Evolutionary conservation across 2,888 invertebrate genomes (phyloP), one percentile per base, ranked within the genome.

Genomic region (Plagodis dolabraria): DNA sequence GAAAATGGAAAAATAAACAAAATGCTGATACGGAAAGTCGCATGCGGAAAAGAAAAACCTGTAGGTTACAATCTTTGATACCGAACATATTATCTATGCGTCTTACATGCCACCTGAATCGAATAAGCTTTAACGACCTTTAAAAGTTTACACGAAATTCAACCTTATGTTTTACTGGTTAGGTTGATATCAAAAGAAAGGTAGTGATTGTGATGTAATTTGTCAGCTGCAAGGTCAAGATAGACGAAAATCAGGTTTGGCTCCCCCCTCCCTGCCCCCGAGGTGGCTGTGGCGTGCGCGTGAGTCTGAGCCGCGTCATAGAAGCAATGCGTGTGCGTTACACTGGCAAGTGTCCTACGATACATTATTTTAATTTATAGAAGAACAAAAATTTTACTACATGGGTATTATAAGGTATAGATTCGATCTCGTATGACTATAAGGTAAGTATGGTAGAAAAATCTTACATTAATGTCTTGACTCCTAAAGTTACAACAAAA

Each of bases 191-290:
- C 77, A 34, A 53, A 60, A 74, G 64, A 78, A 80, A 82, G 83
- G 81, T 79, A 76, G 72, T 77, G 79, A 79, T 71, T 83, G 85
- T 91, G 91, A 91, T 89, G 90, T 91, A 92, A 88, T 85, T 85
- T 82, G 83, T 82, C 88, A 83, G 79, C 78, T 88, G 33, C 60
- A 92, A 92, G 92, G 92, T 92, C 92, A 90, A 79, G 80, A 85
- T 91, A 91, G 89, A 91, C 91, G 91, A 92, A 40, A 90, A 90
- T 90, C 90, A 89, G 89, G 92, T 90, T 92, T 91, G 76, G 74
- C 65, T 64, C 75, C 77, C 79, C 76, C 65, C 72, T 68, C 65
- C 71, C 70, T 74, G 68, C 65, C 64, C 70, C 64, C 69, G 64
- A 57, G 45, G 64, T 59, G 63, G 61, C 68, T 74, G 76, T 40